Evolutionary conservation across 2,888 invertebrate species (phyloP), one percentile per base, ranked within the genome.

Genomic region (Antheraea yamamai): DNA sequence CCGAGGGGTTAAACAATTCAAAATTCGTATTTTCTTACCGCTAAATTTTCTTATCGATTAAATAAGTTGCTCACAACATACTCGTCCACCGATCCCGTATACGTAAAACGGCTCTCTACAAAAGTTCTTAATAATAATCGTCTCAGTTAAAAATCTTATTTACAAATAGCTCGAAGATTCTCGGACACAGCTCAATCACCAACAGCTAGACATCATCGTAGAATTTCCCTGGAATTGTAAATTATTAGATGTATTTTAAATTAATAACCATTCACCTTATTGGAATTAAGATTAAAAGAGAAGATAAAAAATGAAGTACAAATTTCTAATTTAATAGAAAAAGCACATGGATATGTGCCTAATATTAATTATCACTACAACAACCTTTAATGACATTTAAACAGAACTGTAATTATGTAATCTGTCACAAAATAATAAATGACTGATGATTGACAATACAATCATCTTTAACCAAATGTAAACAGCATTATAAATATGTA

Each of bases 181-280:
- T 12, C 73, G 58, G 66, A 79, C 84, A 84, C 81, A 85, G 84
- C 84, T 84, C 80, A 81, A 77, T 83, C 83, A 83, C 87, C 84
- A 75, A 77, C 78, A 80, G 91, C 89, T 82, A 78, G 88, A 86
- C 92, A 94, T 94, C 94, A 94, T 94, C 94, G 94, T 79, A 90
- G 88, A 85, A 91, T 87, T 76, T 88, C 85, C 83, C 94, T 94
- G 92, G 91, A 92, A 76, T 79, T 78, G 81, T 81, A 80, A 77
- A 75, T 71, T 73, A 52, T 20, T n/a, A 3, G 23, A 61, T 61
- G 61, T 61, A 64, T 26, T 26, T 26, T 26, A 64, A 64, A 23
- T 14, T 64, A 58, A 58, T 58, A 58, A 58, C 7, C 20, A 23
- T 64, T 26, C 1, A 61, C 61, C 23, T 52, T 52, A 39, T 4